These are phyloP conservation scores for Aphelinus certus DNA, from an alignment of 1,140 invertebrate species.

Conservation along the genomic window DNA sequence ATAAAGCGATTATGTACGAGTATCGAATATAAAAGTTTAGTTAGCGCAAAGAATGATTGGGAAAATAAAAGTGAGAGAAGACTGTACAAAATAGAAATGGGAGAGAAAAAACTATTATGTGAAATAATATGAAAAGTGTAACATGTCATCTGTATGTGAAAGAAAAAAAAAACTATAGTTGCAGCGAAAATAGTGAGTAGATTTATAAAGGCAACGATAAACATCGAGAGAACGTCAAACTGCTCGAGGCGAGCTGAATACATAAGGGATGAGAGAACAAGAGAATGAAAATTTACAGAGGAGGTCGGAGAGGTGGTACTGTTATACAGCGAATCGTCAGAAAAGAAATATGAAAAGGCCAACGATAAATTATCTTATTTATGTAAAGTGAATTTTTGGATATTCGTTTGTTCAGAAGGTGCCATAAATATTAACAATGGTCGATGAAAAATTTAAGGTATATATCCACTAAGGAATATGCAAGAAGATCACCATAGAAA, in stretches of 20 bases:
- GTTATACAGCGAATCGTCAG: neutral
- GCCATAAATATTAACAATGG: neutral
- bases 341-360: neutral
- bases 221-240: neutral
- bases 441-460: slow-evolving; percentile 3
- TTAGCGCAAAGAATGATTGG: too few relatives aligned
- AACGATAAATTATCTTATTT: slow-evolving; percentile 1
- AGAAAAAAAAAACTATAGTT: too few relatives aligned
- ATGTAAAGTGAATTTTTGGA: neutral
- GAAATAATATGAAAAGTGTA: too few relatives aligned
- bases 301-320: neutral
- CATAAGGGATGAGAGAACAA: neutral
- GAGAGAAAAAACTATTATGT: too few relatives aligned
- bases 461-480: neutral
- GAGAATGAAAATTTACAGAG: neutral
- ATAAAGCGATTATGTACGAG: too few relatives aligned
- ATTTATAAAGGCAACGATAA: slow-evolving; percentile 6
- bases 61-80: too few relatives aligned
- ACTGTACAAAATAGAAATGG: too few relatives aligned
- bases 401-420: neutral
- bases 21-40: too few relatives aligned
- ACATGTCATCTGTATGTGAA: too few relatives aligned
- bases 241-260: neutral
- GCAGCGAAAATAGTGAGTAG: neutral
- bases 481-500: neutral